Percentiles rank a stretch among this genome's conserved stretches.
phyloP scores from a whole-genome alignment of 2,113 vertebrate species.

The Megaceryle torquata region DNA sequence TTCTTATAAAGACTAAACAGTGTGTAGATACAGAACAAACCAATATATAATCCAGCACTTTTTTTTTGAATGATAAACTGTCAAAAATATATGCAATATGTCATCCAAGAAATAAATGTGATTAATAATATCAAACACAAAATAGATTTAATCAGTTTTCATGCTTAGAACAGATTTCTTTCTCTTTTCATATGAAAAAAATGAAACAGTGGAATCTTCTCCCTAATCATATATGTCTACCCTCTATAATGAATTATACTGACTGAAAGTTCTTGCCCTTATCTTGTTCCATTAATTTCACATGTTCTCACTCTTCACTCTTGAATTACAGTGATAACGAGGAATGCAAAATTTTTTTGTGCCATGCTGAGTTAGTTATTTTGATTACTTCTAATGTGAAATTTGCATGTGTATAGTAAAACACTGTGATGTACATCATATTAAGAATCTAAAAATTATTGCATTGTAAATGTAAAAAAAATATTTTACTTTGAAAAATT shows the following conservation, averaged over 20 bases:
- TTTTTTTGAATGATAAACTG: neutral
- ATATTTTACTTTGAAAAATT: neutral
- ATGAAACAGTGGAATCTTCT: neutral
- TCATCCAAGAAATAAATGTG: neutral
- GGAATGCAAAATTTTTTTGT: neutral
- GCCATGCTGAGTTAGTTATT: neutral
- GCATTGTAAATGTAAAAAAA: neutral
- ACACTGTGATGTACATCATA: neutral
- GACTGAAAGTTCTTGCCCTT: neutral
- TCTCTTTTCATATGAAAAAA: neutral
- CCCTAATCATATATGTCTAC: neutral
- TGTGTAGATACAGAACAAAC: neutral
- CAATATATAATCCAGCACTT: neutral
- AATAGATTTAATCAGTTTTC: neutral
- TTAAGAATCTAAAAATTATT: neutral
- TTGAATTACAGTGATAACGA: neutral
- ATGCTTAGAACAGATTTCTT: neutral
- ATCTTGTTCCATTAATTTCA: neutral
- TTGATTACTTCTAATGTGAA: constrained; percentile 3
- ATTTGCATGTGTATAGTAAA: neutral
- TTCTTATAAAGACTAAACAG: neutral
- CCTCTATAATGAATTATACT: neutral
- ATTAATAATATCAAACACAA: neutral
- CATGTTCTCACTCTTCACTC: neutral
- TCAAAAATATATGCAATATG: neutral